Evolutionary conservation across 1,140 invertebrate genomes (phyloP).

Genomic region (Octopus bimaculoides): DNA sequence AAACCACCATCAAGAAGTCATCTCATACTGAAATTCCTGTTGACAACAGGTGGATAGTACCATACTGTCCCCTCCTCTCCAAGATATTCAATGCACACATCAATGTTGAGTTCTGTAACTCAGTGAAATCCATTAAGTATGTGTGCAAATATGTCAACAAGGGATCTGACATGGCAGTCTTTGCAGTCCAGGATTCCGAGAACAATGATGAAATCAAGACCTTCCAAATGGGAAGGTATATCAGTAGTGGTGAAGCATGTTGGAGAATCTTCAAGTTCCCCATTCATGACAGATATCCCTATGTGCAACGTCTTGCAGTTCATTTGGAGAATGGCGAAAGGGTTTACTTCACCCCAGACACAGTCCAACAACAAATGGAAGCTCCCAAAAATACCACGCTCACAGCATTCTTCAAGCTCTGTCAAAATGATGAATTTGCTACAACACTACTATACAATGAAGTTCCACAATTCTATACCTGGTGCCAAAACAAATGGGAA

Average conservation of each 20-base stretch:
- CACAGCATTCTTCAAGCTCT: background rate
- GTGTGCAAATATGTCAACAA: background rate
- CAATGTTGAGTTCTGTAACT: slow-evolving; percentile 5
- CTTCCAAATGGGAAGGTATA: background rate
- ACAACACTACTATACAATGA: background rate
- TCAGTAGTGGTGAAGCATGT: background rate
- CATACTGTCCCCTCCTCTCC: background rate
- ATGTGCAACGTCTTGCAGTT: background rate
- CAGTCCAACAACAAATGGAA: background rate
- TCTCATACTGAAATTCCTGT: background rate
- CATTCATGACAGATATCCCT: background rate
- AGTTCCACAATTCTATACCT: background rate
- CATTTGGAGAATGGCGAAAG: slow-evolving; percentile 7
- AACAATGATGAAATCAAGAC: background rate
- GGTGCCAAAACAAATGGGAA: background rate
- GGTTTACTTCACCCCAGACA: background rate
- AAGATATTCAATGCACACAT: background rate
- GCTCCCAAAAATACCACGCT: background rate
- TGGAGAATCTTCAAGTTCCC: background rate
- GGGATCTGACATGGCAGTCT: background rate
- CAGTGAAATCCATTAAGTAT: background rate
- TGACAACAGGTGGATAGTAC: background rate
- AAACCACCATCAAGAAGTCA: background rate
- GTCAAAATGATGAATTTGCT: background rate
- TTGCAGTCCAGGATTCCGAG: background rate